Base-by-base conservation (phyloP, 2,888 invertebrate species). In the Biston stratarius region DNA sequence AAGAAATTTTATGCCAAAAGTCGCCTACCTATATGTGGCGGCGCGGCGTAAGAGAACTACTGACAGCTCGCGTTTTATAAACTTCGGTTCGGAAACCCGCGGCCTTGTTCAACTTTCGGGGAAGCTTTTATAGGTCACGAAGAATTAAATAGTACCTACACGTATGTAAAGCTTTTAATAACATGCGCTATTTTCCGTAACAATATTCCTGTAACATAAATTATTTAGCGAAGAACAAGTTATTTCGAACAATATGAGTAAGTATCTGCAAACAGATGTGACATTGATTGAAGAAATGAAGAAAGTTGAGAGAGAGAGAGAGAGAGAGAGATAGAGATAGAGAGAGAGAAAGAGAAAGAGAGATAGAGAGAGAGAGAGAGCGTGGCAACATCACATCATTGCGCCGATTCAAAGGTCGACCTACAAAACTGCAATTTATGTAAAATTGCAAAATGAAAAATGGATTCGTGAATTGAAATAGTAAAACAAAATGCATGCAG, bases 401-500 rank as follows among this genome's bases (percentile, higher is more conserved):
- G 33, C 48, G 24, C 48, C 15, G 33, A 47, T 56, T 61, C 34
- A 44, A 48, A 59, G 42, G 64, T 59, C 48, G 67, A 70, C 72
- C 71, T 60, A 71, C 63, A 66, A 70, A 73, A 59, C 53, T 44
- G 64, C 48, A 57, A 53, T 5, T 40, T 48, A 72, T 73, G 65
- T 71, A 77, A 74, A 77, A 74, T 61, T 71, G 61, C 72, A 77
- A 80, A 79, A 75, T 73, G 78, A 80, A 83, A 83, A 78, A 82
- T 77, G 78, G 79, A 81, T 84, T 76, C 73, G 69, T 74, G 73
- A 73, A 75, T 79, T 78, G 74, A 80, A 85, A 84, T 84, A 78
- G 81, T 82, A 81, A 87, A 89, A 89, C 86, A 87, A 91, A 90
- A 88, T 89, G 90, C 90, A 88, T 89, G 90, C 90, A 89, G 75